Evolutionary conservation across 2,888 invertebrate species (phyloP).

Genomic region (Agriotes lineatus): DNA sequence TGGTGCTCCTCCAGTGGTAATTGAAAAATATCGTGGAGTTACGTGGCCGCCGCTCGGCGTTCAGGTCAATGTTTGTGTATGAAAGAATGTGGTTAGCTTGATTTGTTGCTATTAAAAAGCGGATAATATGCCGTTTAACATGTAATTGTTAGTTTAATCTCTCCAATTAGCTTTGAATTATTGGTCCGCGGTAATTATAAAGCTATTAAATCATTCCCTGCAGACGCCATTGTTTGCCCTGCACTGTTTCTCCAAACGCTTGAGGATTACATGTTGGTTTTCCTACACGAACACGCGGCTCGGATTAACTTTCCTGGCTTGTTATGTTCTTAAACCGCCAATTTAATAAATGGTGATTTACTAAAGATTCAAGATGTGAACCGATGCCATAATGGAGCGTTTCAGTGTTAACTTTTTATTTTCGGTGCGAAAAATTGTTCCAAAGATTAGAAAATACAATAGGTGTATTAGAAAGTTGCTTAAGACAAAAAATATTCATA

Average conservation of each 20-base stretch:
- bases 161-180: conserved; percentile 44
- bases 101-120: conserved; percentile 36
- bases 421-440: too few species aligned
- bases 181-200: conserved; percentile 49
- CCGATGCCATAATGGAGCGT: too few species aligned
- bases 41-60: conserved; percentile 19
- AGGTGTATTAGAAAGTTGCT: too few species aligned
- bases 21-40: conserved; percentile 27
- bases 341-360: conserved; percentile 3
- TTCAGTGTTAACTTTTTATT: too few species aligned
- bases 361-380: too few species aligned
- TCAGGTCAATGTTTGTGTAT: conserved; percentile 30
- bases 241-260: conserved; percentile 14
- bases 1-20: conserved; percentile 2
- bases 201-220: conserved; percentile 48
- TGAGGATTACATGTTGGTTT: conserved; percentile 11
- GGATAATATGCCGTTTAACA: conserved; percentile 37
- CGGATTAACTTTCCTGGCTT: neutral
- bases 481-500: too few species aligned
- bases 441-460: too few species aligned
- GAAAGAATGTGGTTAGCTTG: conserved; percentile 35
- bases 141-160: conserved; percentile 44
- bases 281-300: neutral
- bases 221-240: conserved; percentile 36
- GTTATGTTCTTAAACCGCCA: neutral